Percentiles rank a stretch among this genome's conserved stretches.
Evolutionary conservation across 2,797 vertebrate genomes (phyloP).

Genomic region (Hippopotamyrus pictus): DNA sequence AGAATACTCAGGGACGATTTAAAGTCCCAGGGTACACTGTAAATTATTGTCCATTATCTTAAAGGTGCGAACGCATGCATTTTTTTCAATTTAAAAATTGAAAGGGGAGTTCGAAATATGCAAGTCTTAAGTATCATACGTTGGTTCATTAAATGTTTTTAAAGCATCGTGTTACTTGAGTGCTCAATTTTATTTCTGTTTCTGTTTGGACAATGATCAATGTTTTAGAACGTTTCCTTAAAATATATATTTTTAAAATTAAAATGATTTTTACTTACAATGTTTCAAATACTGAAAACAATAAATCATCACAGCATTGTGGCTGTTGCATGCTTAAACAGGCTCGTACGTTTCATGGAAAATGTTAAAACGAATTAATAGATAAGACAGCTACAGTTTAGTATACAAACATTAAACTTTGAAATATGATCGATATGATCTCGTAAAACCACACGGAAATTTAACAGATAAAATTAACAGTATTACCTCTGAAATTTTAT

Average conservation of each 20-base stretch:
- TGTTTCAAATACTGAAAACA: neutral
- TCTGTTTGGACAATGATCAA: neutral
- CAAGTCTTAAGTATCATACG: neutral
- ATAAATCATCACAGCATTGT: neutral
- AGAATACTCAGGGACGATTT: neutral
- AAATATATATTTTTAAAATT: neutral
- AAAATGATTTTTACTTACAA: neutral
- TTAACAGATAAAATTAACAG: slow-evolving; percentile 37
- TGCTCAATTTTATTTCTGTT: neutral
- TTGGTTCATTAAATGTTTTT: slow-evolving; percentile 7
- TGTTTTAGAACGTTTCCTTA: neutral
- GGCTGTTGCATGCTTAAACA: neutral
- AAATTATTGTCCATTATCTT: neutral
- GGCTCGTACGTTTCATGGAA: neutral
- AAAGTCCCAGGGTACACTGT: neutral
- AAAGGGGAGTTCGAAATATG: neutral
- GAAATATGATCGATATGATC: slow-evolving; percentile 22
- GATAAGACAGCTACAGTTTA: neutral
- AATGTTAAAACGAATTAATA: neutral
- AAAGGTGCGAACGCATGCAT: neutral
- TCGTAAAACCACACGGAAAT: slow-evolving; percentile 37
- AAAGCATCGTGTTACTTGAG: neutral
- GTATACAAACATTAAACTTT: neutral
- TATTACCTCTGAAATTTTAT: slow-evolving; percentile 36
- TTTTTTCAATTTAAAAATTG: neutral